A percentile compares a stretch with the other conserved stretches of the same genome.
Evolutionary conservation across 2,888 invertebrate species (phyloP).

Genomic region (Melieria picta): DNA sequence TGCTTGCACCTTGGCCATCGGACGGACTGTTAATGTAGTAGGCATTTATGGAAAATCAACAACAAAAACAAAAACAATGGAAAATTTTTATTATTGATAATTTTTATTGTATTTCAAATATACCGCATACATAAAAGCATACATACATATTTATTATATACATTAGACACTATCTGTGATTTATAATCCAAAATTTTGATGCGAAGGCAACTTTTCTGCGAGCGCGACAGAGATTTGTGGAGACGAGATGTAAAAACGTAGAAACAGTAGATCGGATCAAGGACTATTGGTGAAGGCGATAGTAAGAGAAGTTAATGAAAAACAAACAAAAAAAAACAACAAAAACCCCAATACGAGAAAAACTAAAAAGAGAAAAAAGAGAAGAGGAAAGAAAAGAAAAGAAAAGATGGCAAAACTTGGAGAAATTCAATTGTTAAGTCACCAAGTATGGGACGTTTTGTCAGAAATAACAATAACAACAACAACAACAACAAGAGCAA

Average conservation of each 20-base stretch:
- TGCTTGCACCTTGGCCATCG: too few relatives aligned
- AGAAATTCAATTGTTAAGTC: conserved; percentile 34
- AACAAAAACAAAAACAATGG: conserved; percentile 32
- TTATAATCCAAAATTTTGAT: conserved; percentile 68
- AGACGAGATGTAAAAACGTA: conserved; percentile 42
- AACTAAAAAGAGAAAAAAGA: conserved; percentile 28
- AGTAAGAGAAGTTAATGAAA: conserved; percentile 41
- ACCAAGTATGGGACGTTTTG: too few relatives aligned
- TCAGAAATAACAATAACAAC: neutral
- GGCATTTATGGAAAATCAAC: conserved; percentile 1
- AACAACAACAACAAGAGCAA: conserved; percentile 26
- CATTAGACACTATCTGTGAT: conserved; percentile 68
- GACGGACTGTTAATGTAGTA: too few relatives aligned
- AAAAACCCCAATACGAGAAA: conserved; percentile 18
- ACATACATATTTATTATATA: conserved; percentile 47
- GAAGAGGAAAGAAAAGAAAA: conserved; percentile 41
- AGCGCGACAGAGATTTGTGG: conserved; percentile 48
- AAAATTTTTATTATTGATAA: conserved; percentile 38
- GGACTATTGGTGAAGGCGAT: conserved; percentile 20
- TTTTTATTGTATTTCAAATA: conserved; percentile 45
- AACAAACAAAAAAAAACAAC: conserved; percentile 41
- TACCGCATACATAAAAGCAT: conserved; percentile 42
- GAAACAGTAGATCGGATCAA: conserved; percentile 47
- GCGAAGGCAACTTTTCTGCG: conserved; percentile 64
- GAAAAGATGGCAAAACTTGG: conserved; percentile 40